Percentiles rank a stretch among this genome's conserved stretches.
Conservation (phyloP, 2,113 vertebrate genomes). For the Scalopus aquaticus region DNA sequence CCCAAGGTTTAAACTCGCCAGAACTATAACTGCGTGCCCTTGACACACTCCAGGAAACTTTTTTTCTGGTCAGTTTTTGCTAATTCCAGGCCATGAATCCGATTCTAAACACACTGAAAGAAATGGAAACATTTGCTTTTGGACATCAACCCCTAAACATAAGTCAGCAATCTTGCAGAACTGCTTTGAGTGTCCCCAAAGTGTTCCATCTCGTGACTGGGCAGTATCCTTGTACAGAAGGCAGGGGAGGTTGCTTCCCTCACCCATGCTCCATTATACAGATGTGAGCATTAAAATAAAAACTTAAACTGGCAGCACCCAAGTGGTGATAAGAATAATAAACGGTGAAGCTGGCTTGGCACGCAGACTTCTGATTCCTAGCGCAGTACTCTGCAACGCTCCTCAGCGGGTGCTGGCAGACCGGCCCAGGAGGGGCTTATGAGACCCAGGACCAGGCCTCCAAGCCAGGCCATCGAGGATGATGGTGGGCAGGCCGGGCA, state of each 20-base stretch:
- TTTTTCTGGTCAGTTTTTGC: constrained; percentile 47
- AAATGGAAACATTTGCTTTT: neutral
- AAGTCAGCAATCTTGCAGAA: neutral
- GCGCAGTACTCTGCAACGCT: neutral
- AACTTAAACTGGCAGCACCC: neutral
- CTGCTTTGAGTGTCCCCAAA: neutral
- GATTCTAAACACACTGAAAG: neutral
- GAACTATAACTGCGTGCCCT: constrained; percentile 65
- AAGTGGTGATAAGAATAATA: neutral
- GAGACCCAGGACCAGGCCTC: neutral
- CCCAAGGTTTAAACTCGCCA: constrained; percentile 65
- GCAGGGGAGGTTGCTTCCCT: neutral
- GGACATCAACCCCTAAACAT: neutral
- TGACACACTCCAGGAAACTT: constrained; percentile 50
- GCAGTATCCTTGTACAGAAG: neutral
- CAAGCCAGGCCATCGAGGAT: neutral
- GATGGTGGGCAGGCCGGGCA: too few relatives aligned
- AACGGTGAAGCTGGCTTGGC: neutral
- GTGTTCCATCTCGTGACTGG: neutral
- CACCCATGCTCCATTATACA: neutral
- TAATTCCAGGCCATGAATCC: neutral
- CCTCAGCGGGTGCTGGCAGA: too few relatives aligned
- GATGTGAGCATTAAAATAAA: neutral
- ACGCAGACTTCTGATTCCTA: neutral
- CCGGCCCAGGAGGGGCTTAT: neutral